A percentile compares a stretch with the other conserved stretches of the same genome.
phyloP scores from a whole-genome alignment of 2,888 invertebrate species.

The Ophion ellenae region DNA sequence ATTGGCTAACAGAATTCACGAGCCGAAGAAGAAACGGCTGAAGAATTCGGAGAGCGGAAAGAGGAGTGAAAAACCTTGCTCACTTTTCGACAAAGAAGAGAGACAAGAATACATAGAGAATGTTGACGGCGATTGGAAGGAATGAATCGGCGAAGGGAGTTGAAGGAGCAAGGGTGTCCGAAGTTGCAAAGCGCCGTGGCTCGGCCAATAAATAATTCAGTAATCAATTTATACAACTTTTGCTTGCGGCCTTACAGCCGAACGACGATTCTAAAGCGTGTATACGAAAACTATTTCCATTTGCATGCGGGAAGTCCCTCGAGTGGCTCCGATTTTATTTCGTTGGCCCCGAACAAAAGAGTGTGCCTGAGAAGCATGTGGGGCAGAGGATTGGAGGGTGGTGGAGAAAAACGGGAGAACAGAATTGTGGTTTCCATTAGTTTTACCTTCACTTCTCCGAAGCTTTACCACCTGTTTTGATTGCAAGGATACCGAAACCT shows the following conservation, averaged over 20 bases:
- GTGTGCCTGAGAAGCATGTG: not conserved
- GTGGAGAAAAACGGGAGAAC: not conserved
- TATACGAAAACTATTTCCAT: slow-evolving; percentile 71
- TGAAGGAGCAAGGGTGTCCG: slow-evolving; percentile 17
- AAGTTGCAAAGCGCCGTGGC: slow-evolving; percentile 41
- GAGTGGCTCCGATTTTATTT: slow-evolving; percentile 76
- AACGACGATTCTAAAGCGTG: slow-evolving; percentile 28
- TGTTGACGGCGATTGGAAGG: slow-evolving; percentile 30
- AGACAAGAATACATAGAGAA: slow-evolving; percentile 16
- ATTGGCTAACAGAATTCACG: not conserved
- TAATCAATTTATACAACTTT: slow-evolving; percentile 79
- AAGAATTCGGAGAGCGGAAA: not conserved
- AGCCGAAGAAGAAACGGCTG: slow-evolving; percentile 6
- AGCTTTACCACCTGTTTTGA: slow-evolving; percentile 72
- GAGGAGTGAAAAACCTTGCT: not conserved
- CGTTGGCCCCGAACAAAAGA: slow-evolving; percentile 54
- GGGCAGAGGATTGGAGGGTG: not conserved
- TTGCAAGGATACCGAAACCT: slow-evolving; percentile 61
- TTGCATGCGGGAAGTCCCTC: slow-evolving; percentile 72
- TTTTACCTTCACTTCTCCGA: slow-evolving; percentile 38
- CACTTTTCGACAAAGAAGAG: not conserved
- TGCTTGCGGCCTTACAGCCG: slow-evolving; percentile 46
- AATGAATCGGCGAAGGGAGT: not conserved
- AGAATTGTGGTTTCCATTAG: slow-evolving; percentile 42
- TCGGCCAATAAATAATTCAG: slow-evolving; percentile 78